Base-by-base conservation (phyloP, 2,888 invertebrate genomes). In the Agriopis leucophaearia region DNA sequence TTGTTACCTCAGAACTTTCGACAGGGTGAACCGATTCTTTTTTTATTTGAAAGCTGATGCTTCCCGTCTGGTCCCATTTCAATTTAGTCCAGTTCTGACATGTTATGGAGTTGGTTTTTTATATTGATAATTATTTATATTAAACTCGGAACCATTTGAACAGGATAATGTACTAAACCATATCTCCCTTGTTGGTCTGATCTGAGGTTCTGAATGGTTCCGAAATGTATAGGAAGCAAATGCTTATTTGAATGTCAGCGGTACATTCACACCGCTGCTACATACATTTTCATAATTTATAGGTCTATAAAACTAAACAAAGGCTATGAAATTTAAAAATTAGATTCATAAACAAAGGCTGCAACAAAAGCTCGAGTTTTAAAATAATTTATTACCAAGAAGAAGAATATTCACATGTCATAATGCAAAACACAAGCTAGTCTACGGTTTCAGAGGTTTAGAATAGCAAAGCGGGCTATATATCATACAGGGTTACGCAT, bases 401-500 rank as follows among this genome's bases (percentile, higher is more conserved):
- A 47, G 58, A 48, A 59, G 27, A 59, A 59, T 59, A 40, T 59
- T 38, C 48, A 48, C 58, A 59, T 59, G 48, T 59, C 58, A 38
- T 16, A 45, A 47, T 48, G 36, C 48, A 59, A 56, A 56, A 27
- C 54, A 44, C 44, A 9, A 27, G 10, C 44, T 27, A 59, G 59
- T 59, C 58, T 59, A 44, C 16, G 50, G n/a, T 12, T 65, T 58
- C 61, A 50, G 16, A 42, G 50, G 42, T 44, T 60, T 56, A 59
- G 56, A 58, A 55, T 42, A 54, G 60, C 58, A 62, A 65, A 72
- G 55, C 66, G 57, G 47, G 56, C 65, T 40, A 70, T 72, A 72
- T 69, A 72, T 74, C 65, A 69, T 52, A n/a, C n/a, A n/a, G n/a
- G n/a, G n/a, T n/a, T n/a, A n/a, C n/a, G n/a, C n/a, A n/a, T n/a